phyloP scores from a whole-genome alignment of 2,113 vertebrate species.

The Sebastes fasciatus region DNA sequence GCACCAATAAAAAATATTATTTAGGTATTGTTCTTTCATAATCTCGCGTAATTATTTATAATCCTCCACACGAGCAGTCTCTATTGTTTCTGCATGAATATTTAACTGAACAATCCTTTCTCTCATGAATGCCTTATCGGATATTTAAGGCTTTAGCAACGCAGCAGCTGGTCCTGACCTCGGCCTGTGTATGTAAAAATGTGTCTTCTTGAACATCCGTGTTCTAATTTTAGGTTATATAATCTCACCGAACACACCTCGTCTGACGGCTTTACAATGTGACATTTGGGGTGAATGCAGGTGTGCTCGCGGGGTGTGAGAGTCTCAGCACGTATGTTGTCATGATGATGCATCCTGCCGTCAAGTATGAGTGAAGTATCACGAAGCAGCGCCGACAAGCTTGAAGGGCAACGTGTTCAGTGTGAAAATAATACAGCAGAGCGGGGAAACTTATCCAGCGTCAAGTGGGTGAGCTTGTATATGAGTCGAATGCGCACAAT shows the following conservation, averaged over 20 bases:
- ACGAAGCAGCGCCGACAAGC: not conserved
- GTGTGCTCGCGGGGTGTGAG: not conserved
- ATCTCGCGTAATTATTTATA: slow-evolving; percentile 81
- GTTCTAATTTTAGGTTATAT: slow-evolving; percentile 19
- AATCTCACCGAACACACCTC: slow-evolving; percentile 34
- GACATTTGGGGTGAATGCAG: not conserved
- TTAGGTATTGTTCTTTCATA: slow-evolving; percentile 66
- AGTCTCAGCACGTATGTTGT: slow-evolving; percentile 10
- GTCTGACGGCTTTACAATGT: slow-evolving; percentile 21
- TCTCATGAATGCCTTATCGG: slow-evolving; percentile 59
- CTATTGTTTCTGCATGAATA: slow-evolving; percentile 60
- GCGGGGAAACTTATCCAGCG: not conserved
- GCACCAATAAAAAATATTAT: slow-evolving; percentile 44
- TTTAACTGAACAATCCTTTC: slow-evolving; percentile 62
- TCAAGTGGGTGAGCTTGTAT: slow-evolving; percentile 37
- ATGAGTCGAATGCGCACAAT: slow-evolving; percentile 22
- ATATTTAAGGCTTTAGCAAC: slow-evolving; percentile 69
- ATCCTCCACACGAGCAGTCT: slow-evolving; percentile 63
- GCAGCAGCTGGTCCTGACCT: slow-evolving; percentile 57
- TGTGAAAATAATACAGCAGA: slow-evolving; percentile 7
- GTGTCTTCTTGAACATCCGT: slow-evolving; percentile 9
- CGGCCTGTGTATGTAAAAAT: slow-evolving; percentile 33
- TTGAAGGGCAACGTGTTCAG: not conserved
- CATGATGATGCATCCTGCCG: not conserved
- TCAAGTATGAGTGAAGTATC: not conserved